These are phyloP conservation scores for Octodonta nipae DNA, from an alignment of 2,888 invertebrate genomes.

Conservation along the genomic window DNA sequence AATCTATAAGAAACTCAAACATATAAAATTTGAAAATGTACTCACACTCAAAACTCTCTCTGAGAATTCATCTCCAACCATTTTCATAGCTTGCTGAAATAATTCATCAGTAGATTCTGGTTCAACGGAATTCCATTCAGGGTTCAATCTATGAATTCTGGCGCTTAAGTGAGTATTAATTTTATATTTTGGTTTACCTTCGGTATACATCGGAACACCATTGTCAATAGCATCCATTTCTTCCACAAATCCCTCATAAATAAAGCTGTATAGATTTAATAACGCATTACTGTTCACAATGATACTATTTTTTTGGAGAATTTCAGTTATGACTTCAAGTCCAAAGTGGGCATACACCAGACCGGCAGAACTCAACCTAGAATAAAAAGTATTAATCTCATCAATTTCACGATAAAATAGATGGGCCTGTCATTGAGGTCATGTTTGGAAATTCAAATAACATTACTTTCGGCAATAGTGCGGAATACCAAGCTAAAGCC, in stretches of 20 bases:
- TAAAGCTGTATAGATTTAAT: constrained; percentile 46
- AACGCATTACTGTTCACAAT: constrained; percentile 40
- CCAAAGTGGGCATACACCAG: constrained; percentile 85
- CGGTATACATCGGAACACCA: constrained; percentile 68
- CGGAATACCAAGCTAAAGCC: too few relatives aligned
- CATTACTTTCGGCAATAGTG: too few relatives aligned
- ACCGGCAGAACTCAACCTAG: constrained; percentile 87
- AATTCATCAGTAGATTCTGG: constrained; percentile 41
- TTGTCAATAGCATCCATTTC: constrained; percentile 97
- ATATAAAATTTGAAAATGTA: too few relatives aligned
- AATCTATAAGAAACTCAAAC: too few relatives aligned
- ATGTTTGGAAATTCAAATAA: too few relatives aligned
- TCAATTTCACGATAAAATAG: too few relatives aligned
- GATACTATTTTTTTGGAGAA: constrained; percentile 38
- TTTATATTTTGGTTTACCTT: constrained; percentile 58
- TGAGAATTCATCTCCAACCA: constrained; percentile 69
- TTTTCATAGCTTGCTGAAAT: constrained; percentile 64
- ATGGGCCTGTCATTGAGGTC: too few relatives aligned
- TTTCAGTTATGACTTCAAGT: constrained; percentile 52
- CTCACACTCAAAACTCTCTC: constrained; percentile 43
- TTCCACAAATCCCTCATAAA: constrained; percentile 79
- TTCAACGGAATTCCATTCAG: constrained; percentile 59
- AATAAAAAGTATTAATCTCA: too few relatives aligned
- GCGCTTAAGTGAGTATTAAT: constrained; percentile 68
- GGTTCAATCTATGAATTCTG: constrained; percentile 67